Base-by-base conservation (phyloP, 2,888 invertebrate genomes). In the Eurytoma adleriae region DNA sequence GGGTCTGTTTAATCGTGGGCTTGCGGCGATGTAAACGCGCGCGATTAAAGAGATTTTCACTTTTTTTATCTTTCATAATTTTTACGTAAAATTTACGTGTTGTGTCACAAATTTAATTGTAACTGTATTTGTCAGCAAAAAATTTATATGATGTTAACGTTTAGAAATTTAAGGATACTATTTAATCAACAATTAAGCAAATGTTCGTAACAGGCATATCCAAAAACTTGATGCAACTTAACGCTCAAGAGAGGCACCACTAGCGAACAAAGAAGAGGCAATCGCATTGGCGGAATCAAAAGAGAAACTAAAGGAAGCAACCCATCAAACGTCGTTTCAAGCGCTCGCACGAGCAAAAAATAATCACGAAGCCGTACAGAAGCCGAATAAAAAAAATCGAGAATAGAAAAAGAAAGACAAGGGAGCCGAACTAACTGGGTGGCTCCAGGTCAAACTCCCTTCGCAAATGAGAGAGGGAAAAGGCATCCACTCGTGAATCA, bases 401-500 rank as follows among this genome's bases (percentile, higher is more conserved):
- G 27, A 50, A 62, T 64, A 13, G 13, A 18, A 40, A 57, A 76
- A 68, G 61, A 72, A 59, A 69, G 20, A 27, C 48, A 54, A 52
- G 70, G 48, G 59, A 57, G 27, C 14, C 7, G 61, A 24, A 73
- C 72, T 76, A 69, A 76, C 75, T 81, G 78, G 72, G 71, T 72
- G 66, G 61, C 54, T 77, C 61, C 82, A 82, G 85, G 85, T 86
- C 87, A 86, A 86, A 85, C 85, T 79, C 80, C 84, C 85, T 85
- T 54, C 18, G n/a, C 4, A 30, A 18, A 12, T 27, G 14, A 18
- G 2, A 14, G 40, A 66, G 48, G n/a, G 16, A 30, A 64, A 4
- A 64, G 52, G 62, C 48, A 77, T 73, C 74, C 86, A 86, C 88
- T 86, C 84, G 82, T 84, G 86, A 89, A 89, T 89, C 87, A 89